Percentiles rank a stretch among this genome's conserved stretches.
Evolutionary conservation across 2,797 vertebrate genomes (phyloP).

Genomic region (Takifugu ocellatus): DNA sequence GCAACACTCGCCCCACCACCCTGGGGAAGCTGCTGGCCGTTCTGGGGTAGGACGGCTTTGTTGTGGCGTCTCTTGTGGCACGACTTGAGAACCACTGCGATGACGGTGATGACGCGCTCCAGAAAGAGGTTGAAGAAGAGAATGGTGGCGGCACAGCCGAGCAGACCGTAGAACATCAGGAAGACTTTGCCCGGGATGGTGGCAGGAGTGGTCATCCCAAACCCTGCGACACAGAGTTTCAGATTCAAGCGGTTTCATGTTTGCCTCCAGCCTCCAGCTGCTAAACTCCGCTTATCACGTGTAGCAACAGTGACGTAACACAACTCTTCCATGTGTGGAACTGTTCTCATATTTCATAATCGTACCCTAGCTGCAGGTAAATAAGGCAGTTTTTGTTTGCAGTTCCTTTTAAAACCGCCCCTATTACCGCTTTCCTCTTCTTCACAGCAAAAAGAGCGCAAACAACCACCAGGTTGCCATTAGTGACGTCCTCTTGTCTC

Average conservation of each 20-base stretch:
- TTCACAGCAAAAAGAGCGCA: constrained; percentile 5
- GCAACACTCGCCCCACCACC: constrained; percentile 39
- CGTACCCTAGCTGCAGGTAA: too few relatives aligned
- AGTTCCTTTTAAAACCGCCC: constrained; percentile 3
- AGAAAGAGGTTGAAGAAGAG: constrained; percentile 96
- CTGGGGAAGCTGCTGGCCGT: constrained; percentile 42
- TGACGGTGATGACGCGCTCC: constrained; percentile 90
- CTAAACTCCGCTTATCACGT: too few relatives aligned
- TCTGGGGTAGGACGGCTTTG: constrained; percentile 71
- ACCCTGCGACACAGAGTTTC: constrained; percentile 73
- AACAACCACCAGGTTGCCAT: constrained; percentile 31
- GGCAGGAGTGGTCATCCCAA: constrained; percentile 93
- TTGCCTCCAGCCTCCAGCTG: too few relatives aligned
- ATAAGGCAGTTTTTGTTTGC: not conserved
- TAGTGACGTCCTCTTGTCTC: constrained; percentile 23
- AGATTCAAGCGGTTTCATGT: not conserved
- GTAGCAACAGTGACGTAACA: too few relatives aligned
- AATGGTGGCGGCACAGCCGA: constrained; percentile 92
- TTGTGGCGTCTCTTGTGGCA: constrained; percentile 81
- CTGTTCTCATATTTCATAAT: too few relatives aligned
- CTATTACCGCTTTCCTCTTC: constrained; percentile 5
- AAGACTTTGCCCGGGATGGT: constrained; percentile 90
- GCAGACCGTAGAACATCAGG: constrained; percentile 91
- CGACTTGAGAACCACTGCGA: constrained; percentile 84
- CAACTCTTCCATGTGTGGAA: too few relatives aligned